A percentile compares a stretch with the other conserved stretches of the same genome.
phyloP scores from a whole-genome alignment of 2,797 vertebrate genomes.

The Smutsia gigantea region DNA sequence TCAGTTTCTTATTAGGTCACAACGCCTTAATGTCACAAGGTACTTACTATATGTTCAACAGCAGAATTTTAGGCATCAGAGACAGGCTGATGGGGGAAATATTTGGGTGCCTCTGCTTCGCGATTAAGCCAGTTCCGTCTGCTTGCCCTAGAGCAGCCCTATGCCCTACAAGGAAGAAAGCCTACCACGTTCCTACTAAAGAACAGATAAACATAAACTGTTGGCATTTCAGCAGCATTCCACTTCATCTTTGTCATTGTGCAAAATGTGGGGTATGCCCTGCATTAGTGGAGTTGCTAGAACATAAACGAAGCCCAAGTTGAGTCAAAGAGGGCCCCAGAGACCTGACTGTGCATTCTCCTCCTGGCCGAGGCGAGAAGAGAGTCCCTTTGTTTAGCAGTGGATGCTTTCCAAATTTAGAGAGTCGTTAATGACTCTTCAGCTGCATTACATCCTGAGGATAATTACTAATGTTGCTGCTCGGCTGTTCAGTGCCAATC shows the following conservation, averaged over 20 bases:
- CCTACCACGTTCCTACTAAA: constrained; percentile 27
- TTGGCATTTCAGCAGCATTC: constrained; percentile 29
- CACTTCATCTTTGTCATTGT: constrained; percentile 36
- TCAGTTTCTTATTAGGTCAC: background rate
- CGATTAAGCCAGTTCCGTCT: background rate
- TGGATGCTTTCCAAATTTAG: constrained; percentile 70
- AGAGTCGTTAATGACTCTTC: constrained; percentile 75
- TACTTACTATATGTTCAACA: background rate
- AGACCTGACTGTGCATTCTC: constrained; percentile 66
- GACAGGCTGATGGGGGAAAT: background rate
- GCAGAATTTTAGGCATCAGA: background rate
- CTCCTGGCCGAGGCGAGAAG: background rate
- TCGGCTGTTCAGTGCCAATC: constrained; percentile 42
- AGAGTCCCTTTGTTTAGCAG: constrained; percentile 54
- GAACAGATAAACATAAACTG: constrained; percentile 8
- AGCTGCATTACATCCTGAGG: constrained; percentile 48
- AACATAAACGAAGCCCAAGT: constrained; percentile 39
- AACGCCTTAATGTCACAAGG: background rate
- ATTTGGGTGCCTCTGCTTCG: background rate
- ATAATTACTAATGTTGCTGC: constrained; percentile 66
- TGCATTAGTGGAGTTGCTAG: background rate
- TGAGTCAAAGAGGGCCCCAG: constrained; percentile 19
- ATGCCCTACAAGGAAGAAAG: background rate
- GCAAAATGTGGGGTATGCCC: background rate
- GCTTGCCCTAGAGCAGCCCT: background rate